Evolutionary conservation across 2,797 vertebrate genomes (phyloP).

Genomic region (Anabacerthia variegaticeps): DNA sequence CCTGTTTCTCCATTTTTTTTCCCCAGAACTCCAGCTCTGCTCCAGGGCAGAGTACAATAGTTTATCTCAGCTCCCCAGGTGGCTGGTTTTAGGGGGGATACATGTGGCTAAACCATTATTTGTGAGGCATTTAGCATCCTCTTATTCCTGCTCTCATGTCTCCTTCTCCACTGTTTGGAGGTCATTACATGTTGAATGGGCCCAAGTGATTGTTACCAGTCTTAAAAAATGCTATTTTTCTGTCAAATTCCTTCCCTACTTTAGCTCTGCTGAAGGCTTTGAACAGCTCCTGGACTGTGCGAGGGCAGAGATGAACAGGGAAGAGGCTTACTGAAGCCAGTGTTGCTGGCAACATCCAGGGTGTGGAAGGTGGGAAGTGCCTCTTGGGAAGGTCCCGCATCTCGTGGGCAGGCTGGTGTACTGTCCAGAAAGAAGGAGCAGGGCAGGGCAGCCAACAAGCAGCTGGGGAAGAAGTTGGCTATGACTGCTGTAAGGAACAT

Average conservation of each 20-base stretch:
- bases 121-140: neutral
- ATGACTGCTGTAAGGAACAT: neutral
- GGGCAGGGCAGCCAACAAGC: neutral
- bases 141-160: neutral
- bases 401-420: rapidly evolving
- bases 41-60: neutral
- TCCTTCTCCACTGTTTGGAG: neutral
- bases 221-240: neutral
- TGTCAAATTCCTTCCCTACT: neutral
- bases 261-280: neutral
- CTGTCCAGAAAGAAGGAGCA: neutral
- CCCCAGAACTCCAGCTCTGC: neutral
- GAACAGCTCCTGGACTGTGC: neutral
- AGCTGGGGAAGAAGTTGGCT: neutral
- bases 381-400: neutral
- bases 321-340: neutral
- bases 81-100: neutral
- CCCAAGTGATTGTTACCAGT: neutral
- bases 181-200: neutral
- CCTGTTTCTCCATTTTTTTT: neutral
- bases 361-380: neutral
- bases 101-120: neutral
- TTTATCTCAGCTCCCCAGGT: neutral
- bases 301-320: neutral
- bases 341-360: neutral